A percentile compares a stretch with the other conserved stretches of the same genome.
These are phyloP conservation scores for Macrosoma leucophasiata DNA, from an alignment of 2,888 invertebrate genomes.

Conservation along the genomic window DNA sequence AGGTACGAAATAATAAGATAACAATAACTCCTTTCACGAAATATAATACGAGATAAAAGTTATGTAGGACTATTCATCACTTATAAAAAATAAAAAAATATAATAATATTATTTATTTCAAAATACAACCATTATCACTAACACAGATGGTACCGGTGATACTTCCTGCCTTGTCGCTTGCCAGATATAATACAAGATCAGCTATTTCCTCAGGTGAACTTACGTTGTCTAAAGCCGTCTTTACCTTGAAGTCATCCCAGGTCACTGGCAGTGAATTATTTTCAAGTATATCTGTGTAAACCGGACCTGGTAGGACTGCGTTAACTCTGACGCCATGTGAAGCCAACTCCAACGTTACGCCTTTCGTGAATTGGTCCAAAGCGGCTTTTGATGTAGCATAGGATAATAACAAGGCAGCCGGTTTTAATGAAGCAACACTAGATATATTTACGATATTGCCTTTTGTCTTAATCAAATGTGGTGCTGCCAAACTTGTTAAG, in stretches of 20 bases:
- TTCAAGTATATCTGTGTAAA: constrained; percentile 41
- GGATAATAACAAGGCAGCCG: constrained; percentile 6
- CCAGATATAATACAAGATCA: constrained; percentile 12
- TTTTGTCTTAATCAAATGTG: constrained; percentile 28
- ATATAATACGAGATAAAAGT: too few species aligned
- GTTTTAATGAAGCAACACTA: constrained; percentile 15
- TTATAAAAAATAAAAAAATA: too few species aligned
- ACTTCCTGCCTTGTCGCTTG: constrained; percentile 12
- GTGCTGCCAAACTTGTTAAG: constrained; percentile 24
- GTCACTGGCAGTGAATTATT: constrained; percentile 73
- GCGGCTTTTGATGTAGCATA: constrained; percentile 37
- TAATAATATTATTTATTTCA: too few species aligned
- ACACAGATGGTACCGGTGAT: constrained; percentile 27
- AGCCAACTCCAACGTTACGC: constrained; percentile 79
- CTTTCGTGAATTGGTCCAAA: constrained; percentile 82
- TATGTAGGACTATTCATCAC: too few species aligned
- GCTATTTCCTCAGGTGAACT: constrained; percentile 26
- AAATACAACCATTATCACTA: too few species aligned
- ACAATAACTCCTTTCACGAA: too few species aligned
- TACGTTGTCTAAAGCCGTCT: constrained; percentile 14
- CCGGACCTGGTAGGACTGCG: constrained; percentile 82
- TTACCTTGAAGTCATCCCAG: constrained; percentile 8
- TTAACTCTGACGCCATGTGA: constrained; percentile 77
- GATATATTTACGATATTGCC: constrained; percentile 29
- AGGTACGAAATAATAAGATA: too few species aligned